Evolutionary conservation across 1,140 invertebrate genomes (phyloP), one percentile per base, ranked within the genome.

Genomic region (Musca domestica): DNA sequence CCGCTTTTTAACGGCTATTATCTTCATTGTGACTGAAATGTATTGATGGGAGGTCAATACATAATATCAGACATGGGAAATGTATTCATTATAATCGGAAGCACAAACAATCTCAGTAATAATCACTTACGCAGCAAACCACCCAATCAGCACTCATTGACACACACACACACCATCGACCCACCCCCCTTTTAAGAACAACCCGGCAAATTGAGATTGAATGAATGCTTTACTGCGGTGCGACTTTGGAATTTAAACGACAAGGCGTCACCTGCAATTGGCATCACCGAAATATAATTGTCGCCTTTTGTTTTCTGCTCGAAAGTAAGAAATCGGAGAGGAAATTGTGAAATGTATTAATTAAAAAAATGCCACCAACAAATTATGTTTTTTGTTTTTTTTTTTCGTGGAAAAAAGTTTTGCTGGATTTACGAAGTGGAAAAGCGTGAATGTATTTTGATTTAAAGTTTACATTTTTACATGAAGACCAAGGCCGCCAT

Each of bases 251-350:
- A 54, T 54, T 20, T 15, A 15, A 34, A 34, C 56, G 56, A 65
- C 41, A 48, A 65, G 63, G 63, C 63, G 63, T 65, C 63, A 65
- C 63, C 63, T 65, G 63, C 63, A 51, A 65, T 65, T 65, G 41
- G 63, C 63, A 46, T 65, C 47, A 65, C 46, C n/a, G n/a, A 65
- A 65, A 47, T 48, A 48, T 65, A 48, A 61, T 61, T 61, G 56
- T 65, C 63, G 63, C 41, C 41, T 65, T 61, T 61, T 61, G n/a
- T 25, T 56, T 27, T 54, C 23, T 19, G 14, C 34, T 41, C 6
- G 12, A 41, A 41, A 9, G 4, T 2, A 41, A 41, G 34, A 12
- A 41, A 41, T 7, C 2, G 5, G 10, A 5, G 34, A 41, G 12
- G 12, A 41, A 41, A 41, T 19, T 41, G 4, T 46, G 20, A 46